phyloP scores from a whole-genome alignment of 2,113 vertebrate genomes.

The Toxostoma redivivum region DNA sequence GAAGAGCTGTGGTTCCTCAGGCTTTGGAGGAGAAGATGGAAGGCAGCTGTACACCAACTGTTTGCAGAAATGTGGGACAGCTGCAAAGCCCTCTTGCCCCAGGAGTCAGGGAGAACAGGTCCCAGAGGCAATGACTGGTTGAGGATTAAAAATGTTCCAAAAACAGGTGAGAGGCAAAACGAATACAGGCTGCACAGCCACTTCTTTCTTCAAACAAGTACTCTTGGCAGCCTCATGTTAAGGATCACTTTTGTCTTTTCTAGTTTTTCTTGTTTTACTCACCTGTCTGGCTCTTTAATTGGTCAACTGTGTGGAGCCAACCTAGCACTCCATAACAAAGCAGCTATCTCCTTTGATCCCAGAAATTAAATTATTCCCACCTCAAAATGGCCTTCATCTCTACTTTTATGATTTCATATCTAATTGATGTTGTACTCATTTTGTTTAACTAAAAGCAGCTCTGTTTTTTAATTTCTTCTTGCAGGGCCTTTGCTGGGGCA shows the following conservation, averaged over 20 bases:
- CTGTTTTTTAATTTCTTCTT: background rate
- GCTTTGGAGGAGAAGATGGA: background rate
- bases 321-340: background rate
- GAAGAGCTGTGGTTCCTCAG: background rate
- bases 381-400: background rate
- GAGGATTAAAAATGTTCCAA: background rate
- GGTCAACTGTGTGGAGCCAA: background rate
- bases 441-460: background rate
- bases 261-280: background rate
- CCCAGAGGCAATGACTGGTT: background rate
- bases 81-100: background rate
- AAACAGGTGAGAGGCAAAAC: background rate
- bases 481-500: conserved; percentile 91
- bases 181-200: background rate
- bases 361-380: background rate
- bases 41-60: rapidly evolving
- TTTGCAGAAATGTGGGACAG: background rate
- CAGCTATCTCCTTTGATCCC: background rate
- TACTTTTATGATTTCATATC: background rate
- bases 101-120: background rate
- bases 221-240: background rate
- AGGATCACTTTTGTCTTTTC: background rate
- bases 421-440: background rate
- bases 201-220: background rate
- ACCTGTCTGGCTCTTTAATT: background rate